These are phyloP conservation scores for Mesochorus sp. DNA, from an alignment of 2,888 invertebrate genomes.

Conservation along the genomic window DNA sequence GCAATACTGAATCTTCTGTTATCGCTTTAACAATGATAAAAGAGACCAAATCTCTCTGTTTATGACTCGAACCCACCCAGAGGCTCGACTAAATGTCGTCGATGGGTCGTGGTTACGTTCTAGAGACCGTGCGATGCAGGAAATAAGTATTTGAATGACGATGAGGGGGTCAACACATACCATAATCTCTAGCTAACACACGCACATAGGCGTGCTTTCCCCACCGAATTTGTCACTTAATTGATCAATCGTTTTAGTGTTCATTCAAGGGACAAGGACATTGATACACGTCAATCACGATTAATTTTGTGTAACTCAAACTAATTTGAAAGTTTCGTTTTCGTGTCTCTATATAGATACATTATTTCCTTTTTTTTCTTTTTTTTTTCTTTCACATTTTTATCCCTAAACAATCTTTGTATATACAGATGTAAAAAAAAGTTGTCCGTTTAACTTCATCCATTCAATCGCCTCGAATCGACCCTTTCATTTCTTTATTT, in stretches of 20 bases:
- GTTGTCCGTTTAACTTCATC: neutral
- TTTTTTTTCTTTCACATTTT: neutral
- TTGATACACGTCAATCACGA: constrained; percentile 77
- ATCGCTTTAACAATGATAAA: too few relatives aligned
- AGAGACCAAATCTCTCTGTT: neutral
- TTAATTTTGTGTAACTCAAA: constrained; percentile 68
- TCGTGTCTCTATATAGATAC: neutral
- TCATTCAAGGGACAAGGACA: constrained; percentile 80
- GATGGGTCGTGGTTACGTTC: constrained; percentile 69
- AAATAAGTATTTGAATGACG: constrained; percentile 80
- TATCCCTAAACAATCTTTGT: constrained; percentile 2
- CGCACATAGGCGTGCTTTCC: constrained; percentile 55
- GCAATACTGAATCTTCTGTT: too few relatives aligned
- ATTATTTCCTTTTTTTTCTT: constrained; percentile 6
- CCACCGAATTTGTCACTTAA: constrained; percentile 73
- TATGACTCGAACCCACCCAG: too few relatives aligned
- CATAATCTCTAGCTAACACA: neutral
- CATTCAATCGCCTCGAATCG: neutral
- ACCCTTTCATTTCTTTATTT: neutral
- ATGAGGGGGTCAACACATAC: constrained; percentile 65
- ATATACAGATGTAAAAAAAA: constrained; percentile 52
- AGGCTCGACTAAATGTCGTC: constrained; percentile 65
- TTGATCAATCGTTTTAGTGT: constrained; percentile 75
- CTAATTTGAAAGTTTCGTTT: constrained; percentile 57
- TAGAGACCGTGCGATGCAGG: constrained; percentile 72